Base-by-base conservation (phyloP, 2,797 vertebrate species). In the Petrocephalus sullivani region DNA sequence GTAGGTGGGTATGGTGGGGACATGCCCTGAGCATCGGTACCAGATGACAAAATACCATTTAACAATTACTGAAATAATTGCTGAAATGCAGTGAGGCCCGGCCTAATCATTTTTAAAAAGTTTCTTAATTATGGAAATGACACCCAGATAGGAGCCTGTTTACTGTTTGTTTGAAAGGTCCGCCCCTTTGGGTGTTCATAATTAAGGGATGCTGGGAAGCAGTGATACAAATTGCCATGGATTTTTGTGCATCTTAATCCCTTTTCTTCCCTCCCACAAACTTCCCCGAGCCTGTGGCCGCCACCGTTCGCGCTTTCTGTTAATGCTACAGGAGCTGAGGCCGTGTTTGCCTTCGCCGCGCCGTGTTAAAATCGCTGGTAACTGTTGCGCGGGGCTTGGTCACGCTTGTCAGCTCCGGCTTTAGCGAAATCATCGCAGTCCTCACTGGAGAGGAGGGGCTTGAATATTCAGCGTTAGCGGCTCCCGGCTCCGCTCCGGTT, bases 321-420 rank as follows among this genome's bases (percentile, higher is more conserved):
- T 75, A 56, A 51, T 64, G 41, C 37, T 8, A 64, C 12, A n/a
- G 60, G 86, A 87, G 85, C 57, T 56, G 58, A 85, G 90, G 91
- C 90, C 91, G 89, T 67, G 88, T 87, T 28, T 28, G 19, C 23
- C 88, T 89, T 87, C 41, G 41, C 41, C 89, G 87, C 87, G 89
- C 89, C 89, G 89, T 87, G 89, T 89, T 87, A 85, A 90, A 90
- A 89, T 89, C 89, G 90, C 90, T 90, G 90, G 91, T 58, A 90
- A 90, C 90, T 90, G 91, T 90, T 90, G 91, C 91, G 89, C 89
- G 90, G 89, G 67, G 90, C 88, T 23, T 81, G 89, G 92, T 92
- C 90, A 92, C 87, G 92, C 90, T 89, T 92, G 92, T 92, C 92
- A 92, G 92, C 91, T 89, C 83, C 87, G 89, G 90, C 89, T 90